phyloP scores from a whole-genome alignment of 2,888 invertebrate species.

The Sicus ferrugineus region DNA sequence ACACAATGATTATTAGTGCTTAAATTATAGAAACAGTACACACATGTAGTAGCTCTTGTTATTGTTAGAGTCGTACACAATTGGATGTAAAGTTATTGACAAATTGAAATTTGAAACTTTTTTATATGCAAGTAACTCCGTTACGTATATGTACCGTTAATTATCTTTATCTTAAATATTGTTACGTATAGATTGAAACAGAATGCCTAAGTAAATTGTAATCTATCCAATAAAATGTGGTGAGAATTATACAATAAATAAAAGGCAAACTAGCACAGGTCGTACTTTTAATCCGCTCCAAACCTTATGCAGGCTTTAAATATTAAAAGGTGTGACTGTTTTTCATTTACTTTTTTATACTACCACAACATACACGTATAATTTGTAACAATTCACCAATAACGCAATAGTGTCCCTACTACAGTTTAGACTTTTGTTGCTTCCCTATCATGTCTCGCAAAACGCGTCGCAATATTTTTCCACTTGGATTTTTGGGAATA shows the following conservation, averaged over 20 bases:
- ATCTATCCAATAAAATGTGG: not conserved
- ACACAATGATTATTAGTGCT: not conserved
- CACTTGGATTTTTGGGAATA: conserved; percentile 80
- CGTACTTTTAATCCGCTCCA: no score
- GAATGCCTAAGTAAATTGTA: conserved; percentile 3
- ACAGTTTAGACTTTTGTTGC: conserved; percentile 58
- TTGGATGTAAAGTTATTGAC: not conserved
- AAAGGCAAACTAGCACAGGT: no score
- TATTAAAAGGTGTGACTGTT: not conserved
- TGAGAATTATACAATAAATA: conserved; percentile 1
- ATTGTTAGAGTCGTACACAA: not conserved
- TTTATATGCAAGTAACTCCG: not conserved
- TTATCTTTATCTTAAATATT: not conserved
- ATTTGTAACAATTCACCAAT: not conserved
- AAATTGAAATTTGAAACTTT: not conserved
- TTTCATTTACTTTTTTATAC: not conserved
- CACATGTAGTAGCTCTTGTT: not conserved
- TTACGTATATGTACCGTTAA: not conserved
- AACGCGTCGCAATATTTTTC: conserved; percentile 77
- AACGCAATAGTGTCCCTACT: conserved; percentile 38
- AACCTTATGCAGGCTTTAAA: not conserved
- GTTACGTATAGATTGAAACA: conserved; percentile 5
- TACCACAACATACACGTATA: not conserved
- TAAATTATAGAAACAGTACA: no score
- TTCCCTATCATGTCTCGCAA: conserved; percentile 58